Evolutionary conservation across 1,140 invertebrate genomes (phyloP).

Genomic region (Ladona fulva): DNA sequence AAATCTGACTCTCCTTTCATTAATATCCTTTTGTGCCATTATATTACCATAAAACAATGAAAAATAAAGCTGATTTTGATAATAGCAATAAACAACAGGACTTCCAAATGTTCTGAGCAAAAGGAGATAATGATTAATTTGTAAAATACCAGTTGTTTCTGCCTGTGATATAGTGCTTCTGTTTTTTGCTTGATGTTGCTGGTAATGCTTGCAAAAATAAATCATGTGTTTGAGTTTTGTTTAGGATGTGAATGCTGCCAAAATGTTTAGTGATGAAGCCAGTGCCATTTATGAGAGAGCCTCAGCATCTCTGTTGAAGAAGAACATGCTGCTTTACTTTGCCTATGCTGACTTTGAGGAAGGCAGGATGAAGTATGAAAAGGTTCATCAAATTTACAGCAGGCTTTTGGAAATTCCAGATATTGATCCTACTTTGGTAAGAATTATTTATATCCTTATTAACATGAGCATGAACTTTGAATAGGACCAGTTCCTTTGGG

Average conservation of each 20-base stretch:
- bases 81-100: too few species aligned
- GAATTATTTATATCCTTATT: conserved; percentile 28
- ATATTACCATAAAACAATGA: too few species aligned
- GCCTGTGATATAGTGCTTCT: too few species aligned
- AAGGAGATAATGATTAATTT: too few species aligned
- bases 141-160: too few species aligned
- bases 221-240: conserved; percentile 17
- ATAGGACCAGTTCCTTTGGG: conserved; percentile 18
- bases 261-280: conserved; percentile 87
- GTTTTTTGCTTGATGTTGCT: too few species aligned
- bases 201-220: too few species aligned
- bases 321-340: conserved; percentile 92
- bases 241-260: conserved; percentile 82
- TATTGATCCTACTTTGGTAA: conserved; percentile 88
- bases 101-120: too few species aligned
- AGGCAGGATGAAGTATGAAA: conserved; percentile 90
- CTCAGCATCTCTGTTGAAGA: conserved; percentile 71
- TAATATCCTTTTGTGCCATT: too few species aligned
- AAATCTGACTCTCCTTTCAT: too few species aligned
- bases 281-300: conserved; percentile 90
- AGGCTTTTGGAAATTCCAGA: conserved; percentile 79
- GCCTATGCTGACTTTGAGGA: conserved; percentile 99
- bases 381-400: conserved; percentile 95
- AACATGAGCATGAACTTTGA: too few species aligned
- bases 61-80: too few species aligned